These are phyloP conservation scores for Lasioglossum malachurum DNA, from an alignment of 2,888 invertebrate species.

Conservation along the genomic window DNA sequence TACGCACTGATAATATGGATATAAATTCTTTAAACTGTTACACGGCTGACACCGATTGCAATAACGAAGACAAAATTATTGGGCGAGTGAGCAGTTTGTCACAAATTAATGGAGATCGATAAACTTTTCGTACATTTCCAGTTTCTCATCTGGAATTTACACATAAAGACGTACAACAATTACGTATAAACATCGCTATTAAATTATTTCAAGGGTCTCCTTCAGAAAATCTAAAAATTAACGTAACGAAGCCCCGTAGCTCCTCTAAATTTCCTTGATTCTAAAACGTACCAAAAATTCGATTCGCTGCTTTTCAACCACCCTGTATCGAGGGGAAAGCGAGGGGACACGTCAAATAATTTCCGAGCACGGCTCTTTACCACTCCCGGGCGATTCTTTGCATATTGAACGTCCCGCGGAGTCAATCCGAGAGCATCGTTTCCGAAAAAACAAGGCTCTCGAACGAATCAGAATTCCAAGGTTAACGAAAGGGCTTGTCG, in stretches of 20 bases:
- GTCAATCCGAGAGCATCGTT: not conserved
- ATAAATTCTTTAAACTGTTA: not conserved
- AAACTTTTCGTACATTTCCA: not conserved
- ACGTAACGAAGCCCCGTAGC: not conserved
- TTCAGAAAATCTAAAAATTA: not conserved
- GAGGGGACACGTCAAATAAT: not conserved
- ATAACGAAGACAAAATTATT: not conserved
- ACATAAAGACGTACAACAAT: too few relatives aligned
- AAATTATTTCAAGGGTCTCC: too few relatives aligned
- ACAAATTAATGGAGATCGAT: not conserved
- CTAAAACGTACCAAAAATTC: not conserved
- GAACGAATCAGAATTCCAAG: constrained; percentile 18
- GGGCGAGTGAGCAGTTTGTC: not conserved
- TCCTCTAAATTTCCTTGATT: not conserved
- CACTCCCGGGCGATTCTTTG: not conserved
- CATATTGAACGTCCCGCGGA: not conserved
- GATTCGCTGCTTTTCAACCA: not conserved
- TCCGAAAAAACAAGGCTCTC: constrained; percentile 8
- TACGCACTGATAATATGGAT: not conserved
- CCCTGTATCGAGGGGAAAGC: not conserved
- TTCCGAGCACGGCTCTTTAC: not conserved
- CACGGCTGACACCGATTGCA: not conserved
- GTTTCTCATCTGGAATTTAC: too few relatives aligned
- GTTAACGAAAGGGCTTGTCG: constrained; percentile 10
- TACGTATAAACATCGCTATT: too few relatives aligned